Base-by-base conservation (phyloP, 2,888 invertebrate genomes). In the Alentia gelatinosa region DNA sequence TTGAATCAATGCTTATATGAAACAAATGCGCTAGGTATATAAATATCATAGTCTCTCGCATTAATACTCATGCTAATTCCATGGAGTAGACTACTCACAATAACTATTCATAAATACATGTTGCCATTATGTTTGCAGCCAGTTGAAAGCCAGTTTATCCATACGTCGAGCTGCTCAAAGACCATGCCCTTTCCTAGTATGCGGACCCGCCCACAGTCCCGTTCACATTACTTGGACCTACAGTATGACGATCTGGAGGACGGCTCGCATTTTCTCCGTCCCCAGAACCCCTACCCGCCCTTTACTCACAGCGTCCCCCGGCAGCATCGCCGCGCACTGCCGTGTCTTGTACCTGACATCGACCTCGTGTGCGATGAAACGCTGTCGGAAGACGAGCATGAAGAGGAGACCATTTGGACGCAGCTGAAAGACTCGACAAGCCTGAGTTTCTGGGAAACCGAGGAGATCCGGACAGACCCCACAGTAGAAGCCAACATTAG, bases 311-410 rank as follows among this genome's bases (percentile, higher is more conserved):
- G n/a, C n/a, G n/a, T n/a, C n/a, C n/a, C 63, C 15, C 63, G 63
- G 15, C 63, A n/a, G n/a, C 63, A n/a, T 5, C 79, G 79, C 39
- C n/a, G 12, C 37, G 1, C 79, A 5, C 79, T 19, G 39, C 37
- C 39, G 0, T 79, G 35, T 23, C 37, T 79, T 1, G 79, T 79
- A 19, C 79, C 79, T 37, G 79, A 79, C 39, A 37, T 79, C 9
- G 79, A 79, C 79, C 79, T 79, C 1, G 15, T 37, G 1, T 79
- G 79, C n/a, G 79, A 79, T 35, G 79, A 79, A n/a, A 79, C 37
- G 1, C 39, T 79, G 39, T 79, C 79, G 9, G 79, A 79, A 0
- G 79, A 35, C 23, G 79, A 79, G 1, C 37, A 35, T 5, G 79
- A 79, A 19, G 37, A 33, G 37, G 68, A 26, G 26, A 30, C 26